Base-by-base conservation (phyloP, 2,888 invertebrate species). In the Boloria euphrosyne region DNA sequence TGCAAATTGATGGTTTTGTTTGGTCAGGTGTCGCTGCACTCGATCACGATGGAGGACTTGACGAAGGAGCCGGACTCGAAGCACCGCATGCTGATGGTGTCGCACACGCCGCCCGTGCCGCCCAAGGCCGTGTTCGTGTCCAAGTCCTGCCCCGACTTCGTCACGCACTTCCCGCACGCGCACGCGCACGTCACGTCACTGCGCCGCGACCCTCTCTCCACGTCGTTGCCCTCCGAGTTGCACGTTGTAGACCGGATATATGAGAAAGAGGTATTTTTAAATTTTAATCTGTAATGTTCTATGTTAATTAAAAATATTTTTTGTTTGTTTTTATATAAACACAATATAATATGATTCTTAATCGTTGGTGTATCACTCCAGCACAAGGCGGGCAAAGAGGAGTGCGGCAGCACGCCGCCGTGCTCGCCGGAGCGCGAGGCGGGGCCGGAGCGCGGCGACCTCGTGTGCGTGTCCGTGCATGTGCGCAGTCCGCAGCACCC, bases 11-110 rank as follows among this genome's bases (percentile, higher is more conserved):
- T 16, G 0, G n/a, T n/a, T 17, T 31, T 16, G 10, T 38, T 47
- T 51, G 10, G 1, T 0, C 75, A 95, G 93, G 95, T 97, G 14
- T 95, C 97, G 0, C 89, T 98, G 7, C 95, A 96, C 73, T 97
- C 98, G 0, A 94, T 98, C 22, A 93, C 96, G 4, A 97, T 98
- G 96, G 98, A 98, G 84, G 98, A 98, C 87, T 93, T 98, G 4
- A 93, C 96, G 7, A 95, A 96, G 78, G 94, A 95, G 2, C 93
- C 94, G 18, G 95, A 95, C 52, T 96, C 97, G 0, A 95, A 95
- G 75, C 96, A 97, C 86, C 94, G 98, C 46, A 95, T 95, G 81
- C 95, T 98, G 93, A 96, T 98, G 83, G 94, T 96, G 70, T 97
- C 97, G 0, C 94, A 92, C 87, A 80, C 89, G 69, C 85, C 87